Base-by-base conservation (phyloP, 2,888 invertebrate genomes). In the Drosophila helvetica region DNA sequence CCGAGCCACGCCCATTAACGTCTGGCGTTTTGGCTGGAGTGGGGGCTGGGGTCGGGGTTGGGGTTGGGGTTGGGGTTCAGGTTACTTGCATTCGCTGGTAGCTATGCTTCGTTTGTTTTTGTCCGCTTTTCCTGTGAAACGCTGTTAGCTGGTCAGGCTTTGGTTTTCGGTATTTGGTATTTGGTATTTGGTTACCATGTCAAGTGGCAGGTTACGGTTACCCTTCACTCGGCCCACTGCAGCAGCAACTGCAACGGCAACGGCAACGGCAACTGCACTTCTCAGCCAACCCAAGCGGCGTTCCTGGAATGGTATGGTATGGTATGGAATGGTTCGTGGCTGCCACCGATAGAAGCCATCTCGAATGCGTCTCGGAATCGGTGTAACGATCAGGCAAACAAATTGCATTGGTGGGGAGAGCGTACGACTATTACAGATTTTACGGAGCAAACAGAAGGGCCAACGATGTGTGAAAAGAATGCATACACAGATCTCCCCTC, bases 171-270 rank as follows among this genome's bases (percentile, higher is more conserved):
- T 66, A 67, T 66, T 69, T 51, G 60, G 62, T 85, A 75, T 82
- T 82, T 78, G 85, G 85, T 85, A 75, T 83, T 83, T 79, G 85
- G 85, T 83, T 85, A 75, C 85, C 80, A 84, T 76, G 83, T 84
- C 83, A 84, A 85, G 83, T 85, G 78, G 74, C 80, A 79, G 58
- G 53, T 25, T 60, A 59, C 47, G 46, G 22, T 30, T 55, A 48
- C 47, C 50, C 42, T 51, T 55, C 19, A 63, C 63, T 63, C 42
- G 19, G 47, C 47, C 47, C 52, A 53, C 52, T 38, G 15, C n/a
- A 15, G 1, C 17, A 4, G 25, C 22, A 2, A 4, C 22, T 3
- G 22, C 22, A 2, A 22, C 22, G 4, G 22, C 25, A 6, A 25
- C 25, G 1, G 25, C 25, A 6, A 25, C 25, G 5, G 25, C 25